phyloP scores from a whole-genome alignment of 1,140 invertebrate species.

The Leptopilina boulardi region DNA sequence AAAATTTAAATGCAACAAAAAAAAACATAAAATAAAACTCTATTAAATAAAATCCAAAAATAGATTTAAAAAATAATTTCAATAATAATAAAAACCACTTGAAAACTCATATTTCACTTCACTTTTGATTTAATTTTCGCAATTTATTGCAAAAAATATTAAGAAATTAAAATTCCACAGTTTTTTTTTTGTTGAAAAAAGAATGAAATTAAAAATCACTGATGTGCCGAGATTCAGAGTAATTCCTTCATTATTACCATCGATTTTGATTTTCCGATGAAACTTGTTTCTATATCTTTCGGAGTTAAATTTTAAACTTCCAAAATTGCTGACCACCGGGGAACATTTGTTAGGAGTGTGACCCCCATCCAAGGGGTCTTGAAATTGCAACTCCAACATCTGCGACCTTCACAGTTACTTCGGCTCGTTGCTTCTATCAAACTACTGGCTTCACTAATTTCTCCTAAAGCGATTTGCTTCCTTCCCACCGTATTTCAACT shows the following conservation, averaged over 20 bases:
- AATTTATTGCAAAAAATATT: too few relatives aligned
- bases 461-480: conserved; percentile 39
- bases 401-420: conserved; percentile 32
- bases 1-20: too few relatives aligned
- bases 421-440: conserved; percentile 25
- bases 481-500: conserved; percentile 35
- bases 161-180: not conserved
- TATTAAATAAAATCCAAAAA: too few relatives aligned
- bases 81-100: too few relatives aligned
- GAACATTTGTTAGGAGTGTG: conserved; percentile 48
- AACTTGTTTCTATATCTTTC: conserved; percentile 60
- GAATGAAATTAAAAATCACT: not conserved
- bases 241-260: conserved; percentile 48
- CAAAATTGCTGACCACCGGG: conserved; percentile 56
- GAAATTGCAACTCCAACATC: conserved; percentile 57
- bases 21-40: too few relatives aligned
- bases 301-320: conserved; percentile 54
- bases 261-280: conserved; percentile 58
- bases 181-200: not conserved
- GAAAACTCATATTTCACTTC: too few relatives aligned
- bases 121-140: too few relatives aligned
- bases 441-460: conserved; percentile 38
- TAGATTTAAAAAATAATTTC: too few relatives aligned
- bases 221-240: conserved; percentile 8
- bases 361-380: conserved; percentile 55